Evolutionary conservation across 1,140 invertebrate species (phyloP), one percentile per base, ranked within the genome.

Genomic region (Cephus cinctus): DNA sequence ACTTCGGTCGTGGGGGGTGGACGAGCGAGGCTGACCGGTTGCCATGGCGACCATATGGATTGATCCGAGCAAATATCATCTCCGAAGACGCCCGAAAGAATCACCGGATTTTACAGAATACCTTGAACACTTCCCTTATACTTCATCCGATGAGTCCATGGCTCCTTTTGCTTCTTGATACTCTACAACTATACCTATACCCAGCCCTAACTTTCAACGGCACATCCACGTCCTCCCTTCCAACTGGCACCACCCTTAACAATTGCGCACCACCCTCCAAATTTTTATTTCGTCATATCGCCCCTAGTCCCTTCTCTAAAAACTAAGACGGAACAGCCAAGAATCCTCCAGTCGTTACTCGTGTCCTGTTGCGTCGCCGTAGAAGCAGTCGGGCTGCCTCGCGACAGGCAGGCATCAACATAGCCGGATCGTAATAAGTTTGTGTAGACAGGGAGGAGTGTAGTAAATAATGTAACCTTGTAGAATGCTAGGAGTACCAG

Each of bases 61-160:
- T 74, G 71, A 74, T 74, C 68, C 71, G 69, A 70, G 69, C 63
- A 74, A 74, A 74, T 74, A 74, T 74, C 71, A 72, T 73, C 71
- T 71, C 64, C 61, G 64, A 72, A 71, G 68, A 74, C 64, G 62
- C 59, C 64, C 62, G 62, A 72, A 74, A 72, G 69, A 74, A 71
- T 72, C 63, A 63, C 65, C 57, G 65, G 69, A 69, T 71, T 69
- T 69, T 58, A 61, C n/a, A n/a, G n/a, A n/a, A n/a, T n/a, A n/a
- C n/a, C n/a, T n/a, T n/a, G n/a, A n/a, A n/a, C n/a, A n/a, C n/a
- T n/a, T n/a, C n/a, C n/a, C n/a, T n/a, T n/a, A n/a, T n/a, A n/a
- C n/a, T n/a, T n/a, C n/a, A n/a, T n/a, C n/a, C n/a, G n/a, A n/a
- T n/a, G n/a, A n/a, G n/a, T n/a, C 55, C 55, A 43, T 30, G 52